Evolutionary conservation across 2,797 vertebrate genomes (phyloP).

Genomic region (Philypnodon macrostomus): DNA sequence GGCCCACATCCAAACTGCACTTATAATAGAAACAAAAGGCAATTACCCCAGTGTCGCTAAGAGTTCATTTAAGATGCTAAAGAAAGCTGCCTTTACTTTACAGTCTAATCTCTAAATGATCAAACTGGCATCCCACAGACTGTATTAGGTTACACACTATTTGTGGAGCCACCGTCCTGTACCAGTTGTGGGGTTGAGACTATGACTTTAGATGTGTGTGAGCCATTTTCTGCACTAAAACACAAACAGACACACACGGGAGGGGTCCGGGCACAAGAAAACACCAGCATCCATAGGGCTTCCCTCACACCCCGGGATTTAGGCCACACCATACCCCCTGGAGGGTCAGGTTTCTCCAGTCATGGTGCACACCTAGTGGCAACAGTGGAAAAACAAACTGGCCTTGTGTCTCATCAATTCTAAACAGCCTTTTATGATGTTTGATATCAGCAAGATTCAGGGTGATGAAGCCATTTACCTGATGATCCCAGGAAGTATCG

Average conservation of each 20-base stretch:
- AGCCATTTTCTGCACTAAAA: constrained; percentile 24
- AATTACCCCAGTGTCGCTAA: constrained; percentile 61
- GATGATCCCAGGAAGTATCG: constrained; percentile 89
- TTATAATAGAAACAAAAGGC: constrained; percentile 75
- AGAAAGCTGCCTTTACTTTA: constrained; percentile 60
- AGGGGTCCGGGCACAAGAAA: constrained; percentile 30
- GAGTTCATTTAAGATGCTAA: constrained; percentile 68
- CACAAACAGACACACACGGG: constrained; percentile 44
- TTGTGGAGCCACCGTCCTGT: constrained; percentile 11
- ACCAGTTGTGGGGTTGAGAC: constrained; percentile 22
- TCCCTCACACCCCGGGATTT: constrained; percentile 53
- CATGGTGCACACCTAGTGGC: constrained; percentile 22
- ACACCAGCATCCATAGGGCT: constrained; percentile 50
- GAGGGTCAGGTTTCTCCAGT: constrained; percentile 45
- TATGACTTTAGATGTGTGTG: background rate
- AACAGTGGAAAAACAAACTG: constrained; percentile 38
- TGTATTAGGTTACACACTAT: constrained; percentile 55
- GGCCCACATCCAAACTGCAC: constrained; percentile 55
- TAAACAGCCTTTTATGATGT: too few species aligned
- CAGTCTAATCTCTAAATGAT: constrained; percentile 69
- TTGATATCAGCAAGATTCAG: too few species aligned
- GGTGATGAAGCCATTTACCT: constrained; percentile 65
- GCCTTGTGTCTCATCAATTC: constrained; percentile 25
- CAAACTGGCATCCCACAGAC: constrained; percentile 51
- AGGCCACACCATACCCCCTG: constrained; percentile 26